These are phyloP conservation scores for Hypotaenidia philippensis DNA, from an alignment of 2,797 vertebrate species.

Conservation along the genomic window DNA sequence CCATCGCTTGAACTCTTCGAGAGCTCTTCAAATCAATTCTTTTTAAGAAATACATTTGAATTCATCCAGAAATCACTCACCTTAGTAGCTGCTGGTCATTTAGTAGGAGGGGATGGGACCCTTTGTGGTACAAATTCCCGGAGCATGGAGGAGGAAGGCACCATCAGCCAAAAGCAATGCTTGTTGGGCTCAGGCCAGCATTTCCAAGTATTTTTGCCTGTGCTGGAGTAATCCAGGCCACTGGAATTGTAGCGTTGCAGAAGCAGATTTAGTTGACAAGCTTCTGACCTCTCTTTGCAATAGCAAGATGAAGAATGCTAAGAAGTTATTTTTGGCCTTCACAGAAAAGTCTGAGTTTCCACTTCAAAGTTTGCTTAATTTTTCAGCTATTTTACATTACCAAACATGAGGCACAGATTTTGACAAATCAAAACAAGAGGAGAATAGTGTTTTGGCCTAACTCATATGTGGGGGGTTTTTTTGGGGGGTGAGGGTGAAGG, in stretches of 20 bases:
- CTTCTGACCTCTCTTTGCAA: slow-evolving; percentile 57
- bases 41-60: background rate
- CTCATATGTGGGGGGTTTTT: background rate
- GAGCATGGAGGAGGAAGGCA: background rate
- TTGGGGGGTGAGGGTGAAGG: too few species aligned
- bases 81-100: background rate
- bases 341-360: slow-evolving; percentile 8
- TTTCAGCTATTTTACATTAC: slow-evolving; percentile 34
- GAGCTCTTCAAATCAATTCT: background rate
- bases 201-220: slow-evolving; percentile 5
- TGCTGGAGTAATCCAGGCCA: background rate
- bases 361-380: slow-evolving; percentile 42
- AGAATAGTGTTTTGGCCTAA: background rate
- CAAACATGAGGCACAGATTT: background rate
- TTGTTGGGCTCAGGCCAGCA: background rate
- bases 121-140: background rate
- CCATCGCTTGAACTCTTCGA: background rate
- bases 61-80: background rate
- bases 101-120: background rate
- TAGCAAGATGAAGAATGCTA: background rate
- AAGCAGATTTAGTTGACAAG: slow-evolving; percentile 39
- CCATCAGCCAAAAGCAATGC: background rate
- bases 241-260: background rate
- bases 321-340: slow-evolving; percentile 47
- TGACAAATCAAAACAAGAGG: background rate